A percentile compares a stretch with the other conserved stretches of the same genome.
These are phyloP conservation scores for Agrochola lychnidis DNA, from an alignment of 2,888 invertebrate species.

Conservation along the genomic window DNA sequence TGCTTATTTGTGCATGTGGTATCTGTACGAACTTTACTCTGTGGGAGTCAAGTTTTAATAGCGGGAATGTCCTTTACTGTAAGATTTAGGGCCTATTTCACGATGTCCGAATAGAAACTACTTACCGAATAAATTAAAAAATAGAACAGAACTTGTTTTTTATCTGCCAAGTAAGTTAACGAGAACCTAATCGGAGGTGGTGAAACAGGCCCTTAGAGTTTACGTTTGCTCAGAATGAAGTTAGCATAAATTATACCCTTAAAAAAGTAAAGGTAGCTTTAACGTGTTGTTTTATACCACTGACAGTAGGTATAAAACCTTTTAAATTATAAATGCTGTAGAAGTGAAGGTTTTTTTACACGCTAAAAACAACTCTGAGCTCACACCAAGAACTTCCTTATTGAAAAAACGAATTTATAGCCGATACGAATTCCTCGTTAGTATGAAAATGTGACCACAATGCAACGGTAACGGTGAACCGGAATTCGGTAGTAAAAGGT, in stretches of 20 bases:
- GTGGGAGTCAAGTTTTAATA: constrained; percentile 6
- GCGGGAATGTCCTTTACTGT: neutral
- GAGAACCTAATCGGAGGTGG: neutral
- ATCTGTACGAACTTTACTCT: constrained; percentile 37
- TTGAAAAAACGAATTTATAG: constrained; percentile 6
- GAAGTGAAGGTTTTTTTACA: neutral
- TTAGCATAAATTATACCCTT: neutral
- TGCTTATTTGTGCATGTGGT: constrained; percentile 43
- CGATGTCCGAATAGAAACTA: no score
- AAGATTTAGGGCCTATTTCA: neutral
- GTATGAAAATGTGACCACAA: neutral
- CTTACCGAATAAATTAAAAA: no score
- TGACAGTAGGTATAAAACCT: no score
- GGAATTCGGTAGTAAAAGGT: constrained; percentile 7
- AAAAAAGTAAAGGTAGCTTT: neutral
- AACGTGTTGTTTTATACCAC: neutral
- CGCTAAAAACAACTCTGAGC: neutral
- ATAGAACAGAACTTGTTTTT: no score
- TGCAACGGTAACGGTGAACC: neutral
- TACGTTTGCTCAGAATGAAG: neutral
- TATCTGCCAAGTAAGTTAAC: no score
- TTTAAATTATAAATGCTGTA: constrained; percentile 1
- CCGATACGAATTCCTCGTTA: neutral
- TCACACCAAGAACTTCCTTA: neutral
- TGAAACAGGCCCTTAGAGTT: neutral